Conservation (phyloP, 92 coral and sea anemone genomes). For the Micromussa lordhowensis region DNA sequence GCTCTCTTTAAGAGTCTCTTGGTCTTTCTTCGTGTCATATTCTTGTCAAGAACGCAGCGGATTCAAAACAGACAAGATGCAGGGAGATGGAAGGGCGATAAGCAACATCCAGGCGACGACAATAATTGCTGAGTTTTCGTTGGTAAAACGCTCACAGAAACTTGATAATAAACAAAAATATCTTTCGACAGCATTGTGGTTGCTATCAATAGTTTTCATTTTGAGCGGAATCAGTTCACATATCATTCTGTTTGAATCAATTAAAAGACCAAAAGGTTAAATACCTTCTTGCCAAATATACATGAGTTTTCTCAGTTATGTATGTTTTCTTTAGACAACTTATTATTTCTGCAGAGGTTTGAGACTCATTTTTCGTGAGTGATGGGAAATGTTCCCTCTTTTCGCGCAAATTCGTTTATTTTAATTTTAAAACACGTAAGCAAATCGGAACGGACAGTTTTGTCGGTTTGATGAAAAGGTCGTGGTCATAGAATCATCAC, state of each 20-base stretch:
- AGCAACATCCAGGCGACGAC: background rate
- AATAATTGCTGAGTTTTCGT: background rate
- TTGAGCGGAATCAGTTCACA: constrained; percentile 39
- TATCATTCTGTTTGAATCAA: background rate
- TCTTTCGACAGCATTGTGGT: constrained; percentile 17
- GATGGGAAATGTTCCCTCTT: background rate
- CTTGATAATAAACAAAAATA: constrained; percentile 8
- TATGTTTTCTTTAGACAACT: background rate
- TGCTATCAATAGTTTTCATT: constrained; percentile 8
- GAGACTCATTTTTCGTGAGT: background rate
- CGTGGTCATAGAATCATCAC: background rate
- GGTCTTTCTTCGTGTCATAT: constrained; percentile 20
- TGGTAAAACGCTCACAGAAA: constrained; percentile 12
- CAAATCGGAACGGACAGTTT: background rate
- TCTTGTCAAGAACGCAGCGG: no score
- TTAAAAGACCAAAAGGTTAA: constrained; percentile 18
- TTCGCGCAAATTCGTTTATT: background rate
- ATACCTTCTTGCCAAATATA: background rate
- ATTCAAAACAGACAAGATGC: background rate
- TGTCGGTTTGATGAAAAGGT: background rate
- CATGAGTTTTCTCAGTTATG: background rate
- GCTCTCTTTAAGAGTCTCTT: constrained; percentile 25
- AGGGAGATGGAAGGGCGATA: background rate
- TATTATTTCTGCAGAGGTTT: background rate
- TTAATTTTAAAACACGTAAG: background rate